Evolutionary conservation across 2,797 vertebrate species (phyloP).

Genomic region (Macropus fuliginosus): DNA sequence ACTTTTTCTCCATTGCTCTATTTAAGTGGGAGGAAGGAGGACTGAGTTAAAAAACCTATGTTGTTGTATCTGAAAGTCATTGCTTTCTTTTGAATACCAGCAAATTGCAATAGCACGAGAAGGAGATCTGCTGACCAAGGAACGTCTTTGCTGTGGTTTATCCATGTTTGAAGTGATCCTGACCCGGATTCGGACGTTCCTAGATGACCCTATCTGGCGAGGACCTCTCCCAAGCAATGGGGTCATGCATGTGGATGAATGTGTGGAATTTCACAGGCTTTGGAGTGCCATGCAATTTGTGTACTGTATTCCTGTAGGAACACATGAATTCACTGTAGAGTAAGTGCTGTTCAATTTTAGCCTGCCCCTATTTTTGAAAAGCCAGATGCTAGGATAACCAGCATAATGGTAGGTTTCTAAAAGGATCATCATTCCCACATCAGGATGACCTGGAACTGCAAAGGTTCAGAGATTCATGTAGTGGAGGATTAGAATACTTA

Average conservation of each 20-base stretch:
- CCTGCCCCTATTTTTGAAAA: neutral
- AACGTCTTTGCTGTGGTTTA: constrained; percentile 96
- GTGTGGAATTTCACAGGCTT: constrained; percentile 97
- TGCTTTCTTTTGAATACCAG: constrained; percentile 80
- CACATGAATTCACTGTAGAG: constrained; percentile 99
- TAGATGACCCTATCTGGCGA: constrained; percentile 97
- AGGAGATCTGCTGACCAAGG: constrained; percentile 97
- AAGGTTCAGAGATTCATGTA: neutral
- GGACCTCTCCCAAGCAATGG: constrained; percentile 97
- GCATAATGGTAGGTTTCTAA: neutral
- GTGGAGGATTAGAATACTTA: neutral
- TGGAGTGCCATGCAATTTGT: constrained; percentile 99
- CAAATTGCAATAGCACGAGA: constrained; percentile 99
- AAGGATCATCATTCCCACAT: neutral
- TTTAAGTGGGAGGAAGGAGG: neutral
- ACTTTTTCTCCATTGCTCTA: neutral
- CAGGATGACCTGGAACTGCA: neutral
- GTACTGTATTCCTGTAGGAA: constrained; percentile 98
- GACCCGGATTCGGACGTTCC: constrained; percentile 92
- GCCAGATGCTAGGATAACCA: neutral
- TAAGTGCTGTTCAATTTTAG: constrained; percentile 83
- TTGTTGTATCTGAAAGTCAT: neutral
- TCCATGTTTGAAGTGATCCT: constrained; percentile 99
- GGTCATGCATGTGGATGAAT: constrained; percentile 99
- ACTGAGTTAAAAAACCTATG: neutral